Conservation (phyloP, 2,888 invertebrate species). For the Catocala sponsa region DNA sequence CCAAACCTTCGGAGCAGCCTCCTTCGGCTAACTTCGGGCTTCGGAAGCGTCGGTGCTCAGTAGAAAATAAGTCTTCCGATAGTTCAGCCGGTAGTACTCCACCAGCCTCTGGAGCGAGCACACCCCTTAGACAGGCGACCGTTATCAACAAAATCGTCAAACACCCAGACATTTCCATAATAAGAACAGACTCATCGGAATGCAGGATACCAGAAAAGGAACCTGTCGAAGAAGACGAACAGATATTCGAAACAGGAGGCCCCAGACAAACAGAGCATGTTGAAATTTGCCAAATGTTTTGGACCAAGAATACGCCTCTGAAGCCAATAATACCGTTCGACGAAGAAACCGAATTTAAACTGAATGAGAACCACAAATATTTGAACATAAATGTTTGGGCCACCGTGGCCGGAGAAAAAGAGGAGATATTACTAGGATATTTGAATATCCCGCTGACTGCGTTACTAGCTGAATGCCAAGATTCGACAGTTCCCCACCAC, state of each 20-base stretch:
- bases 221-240: constrained; percentile 72
- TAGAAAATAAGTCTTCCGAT: constrained; percentile 88
- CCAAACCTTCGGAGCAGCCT: constrained; percentile 67
- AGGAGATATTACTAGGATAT: constrained; percentile 92
- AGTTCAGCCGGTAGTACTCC: constrained; percentile 89
- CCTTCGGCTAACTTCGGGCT: constrained; percentile 83
- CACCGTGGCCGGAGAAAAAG: constrained; percentile 85
- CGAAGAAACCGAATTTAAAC: constrained; percentile 92
- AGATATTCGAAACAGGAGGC: constrained; percentile 78
- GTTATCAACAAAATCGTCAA: constrained; percentile 70
- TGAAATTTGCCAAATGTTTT: constrained; percentile 87
- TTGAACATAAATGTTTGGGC: constrained; percentile 96
- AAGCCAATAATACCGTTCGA: constrained; percentile 91
- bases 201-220: constrained; percentile 72
- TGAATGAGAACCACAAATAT: constrained; percentile 92
- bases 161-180: constrained; percentile 80
- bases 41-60: constrained; percentile 89
- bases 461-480: constrained; percentile 93
- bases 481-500: constrained; percentile 94
- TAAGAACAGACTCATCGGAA: constrained; percentile 81
- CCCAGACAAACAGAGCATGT: constrained; percentile 83
- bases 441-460: constrained; percentile 94
- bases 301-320: constrained; percentile 86
- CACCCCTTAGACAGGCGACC: constrained; percentile 81
- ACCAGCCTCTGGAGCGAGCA: constrained; percentile 87